phyloP scores from a whole-genome alignment of 2,113 vertebrate genomes.

The Verasper variegatus region DNA sequence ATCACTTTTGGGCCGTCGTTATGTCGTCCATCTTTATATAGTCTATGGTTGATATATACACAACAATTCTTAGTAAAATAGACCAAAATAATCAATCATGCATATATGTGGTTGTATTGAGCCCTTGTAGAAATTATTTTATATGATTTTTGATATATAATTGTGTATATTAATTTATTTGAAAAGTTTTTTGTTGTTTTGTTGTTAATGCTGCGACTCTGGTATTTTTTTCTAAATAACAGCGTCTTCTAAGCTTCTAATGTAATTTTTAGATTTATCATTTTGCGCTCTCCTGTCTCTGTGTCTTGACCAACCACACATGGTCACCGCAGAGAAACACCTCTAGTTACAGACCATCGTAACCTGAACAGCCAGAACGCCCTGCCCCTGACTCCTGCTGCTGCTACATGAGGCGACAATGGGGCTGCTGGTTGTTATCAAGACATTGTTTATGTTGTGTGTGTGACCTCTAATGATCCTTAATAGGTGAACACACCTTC shows the following conservation, averaged over 20 bases:
- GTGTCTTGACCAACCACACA: not conserved
- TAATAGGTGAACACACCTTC: not conserved
- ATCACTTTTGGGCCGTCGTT: no score
- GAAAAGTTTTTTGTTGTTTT: no score
- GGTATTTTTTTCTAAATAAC: no score
- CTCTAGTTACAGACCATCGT: not conserved
- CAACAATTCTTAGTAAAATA: no score
- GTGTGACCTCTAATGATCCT: not conserved
- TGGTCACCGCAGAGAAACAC: not conserved
- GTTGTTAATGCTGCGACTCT: no score
- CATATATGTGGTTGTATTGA: not conserved
- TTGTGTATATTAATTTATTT: no score
- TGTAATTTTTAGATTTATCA: no score
- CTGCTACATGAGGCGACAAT: constrained; percentile 5
- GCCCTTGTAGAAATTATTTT: not conserved
- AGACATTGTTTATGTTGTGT: not conserved
- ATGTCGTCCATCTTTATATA: no score
- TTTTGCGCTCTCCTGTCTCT: no score
- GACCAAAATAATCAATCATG: no score
- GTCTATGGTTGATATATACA: no score
- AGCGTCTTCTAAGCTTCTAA: no score
- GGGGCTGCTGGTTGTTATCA: not conserved
- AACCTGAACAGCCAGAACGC: not conserved
- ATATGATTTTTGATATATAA: not conserved
- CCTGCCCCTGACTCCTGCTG: constrained; percentile 12